Evolutionary conservation across 2,888 invertebrate species (phyloP).

Genomic region (Embidobia sp.): DNA sequence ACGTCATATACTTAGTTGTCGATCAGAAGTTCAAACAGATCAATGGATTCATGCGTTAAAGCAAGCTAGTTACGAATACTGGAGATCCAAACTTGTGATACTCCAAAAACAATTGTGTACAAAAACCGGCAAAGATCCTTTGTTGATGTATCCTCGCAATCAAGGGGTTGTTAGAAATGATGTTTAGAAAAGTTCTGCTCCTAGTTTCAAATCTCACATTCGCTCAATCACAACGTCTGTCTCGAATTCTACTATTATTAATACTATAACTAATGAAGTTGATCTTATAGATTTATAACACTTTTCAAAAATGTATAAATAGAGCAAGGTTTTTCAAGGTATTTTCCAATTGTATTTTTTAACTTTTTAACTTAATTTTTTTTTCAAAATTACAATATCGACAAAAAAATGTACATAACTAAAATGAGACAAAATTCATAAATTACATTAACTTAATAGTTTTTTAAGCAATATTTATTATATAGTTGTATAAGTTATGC

Average conservation of each 20-base stretch:
- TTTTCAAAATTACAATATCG: too few relatives aligned
- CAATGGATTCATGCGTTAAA: constrained; percentile 87
- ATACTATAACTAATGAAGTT: constrained; percentile 71
- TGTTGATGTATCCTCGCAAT: constrained; percentile 85
- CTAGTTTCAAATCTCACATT: constrained; percentile 77
- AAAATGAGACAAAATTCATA: too few relatives aligned
- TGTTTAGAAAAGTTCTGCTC: constrained; percentile 73
- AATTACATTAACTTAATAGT: too few relatives aligned
- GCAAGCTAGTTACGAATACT: constrained; percentile 88
- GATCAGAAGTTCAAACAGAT: constrained; percentile 87
- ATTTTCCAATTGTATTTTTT: too few relatives aligned
- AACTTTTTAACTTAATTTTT: neutral
- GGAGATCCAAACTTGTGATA: constrained; percentile 85
- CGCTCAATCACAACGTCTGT: constrained; percentile 71
- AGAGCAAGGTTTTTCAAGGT: too few relatives aligned
- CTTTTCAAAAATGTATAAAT: neutral
- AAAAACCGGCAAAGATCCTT: constrained; percentile 87
- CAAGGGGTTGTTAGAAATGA: constrained; percentile 82
- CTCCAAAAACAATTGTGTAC: constrained; percentile 86
- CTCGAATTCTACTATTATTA: constrained; percentile 68
- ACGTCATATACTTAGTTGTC: constrained; percentile 87
- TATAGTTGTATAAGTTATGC: too few relatives aligned
- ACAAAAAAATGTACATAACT: too few relatives aligned
- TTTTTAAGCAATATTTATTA: too few relatives aligned
- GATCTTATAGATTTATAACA: constrained; percentile 73